These are phyloP conservation scores for Phycodurus eques DNA, from an alignment of 2,113 vertebrate species.

Conservation along the genomic window DNA sequence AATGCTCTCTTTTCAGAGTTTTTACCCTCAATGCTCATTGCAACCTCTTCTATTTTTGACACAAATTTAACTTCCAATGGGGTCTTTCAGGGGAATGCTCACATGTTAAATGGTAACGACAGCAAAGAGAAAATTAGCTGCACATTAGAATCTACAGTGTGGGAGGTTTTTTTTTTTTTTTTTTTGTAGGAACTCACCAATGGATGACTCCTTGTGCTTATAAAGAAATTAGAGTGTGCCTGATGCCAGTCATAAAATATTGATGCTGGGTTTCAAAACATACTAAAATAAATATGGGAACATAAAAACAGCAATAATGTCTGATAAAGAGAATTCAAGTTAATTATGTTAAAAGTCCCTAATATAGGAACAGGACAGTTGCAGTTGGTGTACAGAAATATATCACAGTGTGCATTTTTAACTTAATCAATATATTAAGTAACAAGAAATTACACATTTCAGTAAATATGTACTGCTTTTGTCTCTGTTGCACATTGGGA, in stretches of 20 bases:
- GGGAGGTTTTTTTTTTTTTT: constrained; percentile 1
- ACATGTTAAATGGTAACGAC: constrained; percentile 22
- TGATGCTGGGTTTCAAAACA: not conserved
- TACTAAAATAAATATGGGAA: not conserved
- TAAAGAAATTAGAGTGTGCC: constrained; percentile 23
- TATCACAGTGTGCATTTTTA: too few species aligned
- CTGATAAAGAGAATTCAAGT: not conserved
- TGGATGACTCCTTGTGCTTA: constrained; percentile 28
- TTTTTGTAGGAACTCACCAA: constrained; percentile 22
- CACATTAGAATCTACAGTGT: not conserved
- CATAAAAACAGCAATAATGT: not conserved
- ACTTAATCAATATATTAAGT: too few species aligned
- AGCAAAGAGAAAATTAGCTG: constrained; percentile 7
- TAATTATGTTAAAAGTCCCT: not conserved
- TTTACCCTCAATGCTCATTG: constrained; percentile 16
- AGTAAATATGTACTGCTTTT: not conserved
- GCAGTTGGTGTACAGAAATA: not conserved
- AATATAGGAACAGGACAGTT: not conserved
- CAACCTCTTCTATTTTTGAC: constrained; percentile 15
- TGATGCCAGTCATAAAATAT: constrained; percentile 22
- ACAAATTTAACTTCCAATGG: constrained; percentile 13
- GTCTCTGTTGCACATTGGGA: not conserved
- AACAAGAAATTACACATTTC: too few species aligned
- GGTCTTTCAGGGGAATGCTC: constrained; percentile 60
- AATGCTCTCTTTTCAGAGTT: constrained; percentile 48